Conservation (phyloP, 2,113 vertebrate genomes). For the Podarcis raffonei region DNA sequence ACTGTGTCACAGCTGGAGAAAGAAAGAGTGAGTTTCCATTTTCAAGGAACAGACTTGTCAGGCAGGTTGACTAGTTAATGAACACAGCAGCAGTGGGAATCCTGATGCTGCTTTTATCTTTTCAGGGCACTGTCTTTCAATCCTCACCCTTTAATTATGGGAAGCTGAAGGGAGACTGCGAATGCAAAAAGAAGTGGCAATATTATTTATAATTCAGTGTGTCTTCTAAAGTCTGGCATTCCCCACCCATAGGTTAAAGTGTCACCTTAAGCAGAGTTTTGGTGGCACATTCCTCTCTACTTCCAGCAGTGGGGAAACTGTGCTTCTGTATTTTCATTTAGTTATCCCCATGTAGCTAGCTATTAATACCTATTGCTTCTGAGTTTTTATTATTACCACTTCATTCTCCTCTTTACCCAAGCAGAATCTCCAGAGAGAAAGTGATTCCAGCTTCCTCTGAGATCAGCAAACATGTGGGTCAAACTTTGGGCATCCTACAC, state of each 20-base stretch:
- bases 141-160: slow-evolving; percentile 17
- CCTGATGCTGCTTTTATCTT: slow-evolving; percentile 41
- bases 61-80: background rate
- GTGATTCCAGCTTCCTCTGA: slow-evolving; percentile 32
- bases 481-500: background rate
- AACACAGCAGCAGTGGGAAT: background rate
- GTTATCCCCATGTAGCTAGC: slow-evolving; percentile 33
- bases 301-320: rapidly evolving
- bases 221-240: background rate
- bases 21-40: background rate
- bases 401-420: slow-evolving; percentile 31
- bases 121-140: background rate
- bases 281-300: background rate
- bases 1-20: background rate
- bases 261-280: slow-evolving; percentile 7
- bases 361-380: slow-evolving; percentile 59
- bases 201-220: background rate
- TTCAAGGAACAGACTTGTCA: background rate
- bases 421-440: slow-evolving; percentile 55
- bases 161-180: slow-evolving; percentile 22
- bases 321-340: slow-evolving; percentile 41
- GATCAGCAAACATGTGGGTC: slow-evolving; percentile 23
- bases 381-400: slow-evolving; percentile 37
- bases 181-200: background rate
- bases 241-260: slow-evolving; percentile 22